Percentiles rank a stretch among this genome's conserved stretches.
Conservation (phyloP, 2,888 invertebrate species). For the Altica lythri region DNA sequence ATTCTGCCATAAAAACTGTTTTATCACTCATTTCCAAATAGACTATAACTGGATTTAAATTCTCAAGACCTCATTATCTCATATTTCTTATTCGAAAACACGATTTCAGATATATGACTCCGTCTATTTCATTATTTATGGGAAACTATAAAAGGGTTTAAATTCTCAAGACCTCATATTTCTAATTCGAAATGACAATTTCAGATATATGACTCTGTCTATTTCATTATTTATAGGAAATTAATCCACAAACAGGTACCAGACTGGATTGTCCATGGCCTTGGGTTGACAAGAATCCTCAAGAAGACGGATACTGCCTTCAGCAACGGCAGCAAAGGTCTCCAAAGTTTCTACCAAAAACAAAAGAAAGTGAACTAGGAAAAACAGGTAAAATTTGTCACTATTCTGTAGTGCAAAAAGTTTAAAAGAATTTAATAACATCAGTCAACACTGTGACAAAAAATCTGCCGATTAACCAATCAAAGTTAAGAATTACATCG, state of each 20-base stretch:
- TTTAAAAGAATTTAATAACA: no score
- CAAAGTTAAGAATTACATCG: no score
- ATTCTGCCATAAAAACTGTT: no score
- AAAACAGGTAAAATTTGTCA: constrained; percentile 28
- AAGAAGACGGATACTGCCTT: constrained; percentile 54
- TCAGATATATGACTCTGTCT: constrained; percentile 5
- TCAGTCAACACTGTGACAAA: no score
- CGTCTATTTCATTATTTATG: constrained; percentile 35
- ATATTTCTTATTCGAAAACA: no score
- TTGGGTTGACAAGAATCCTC: constrained; percentile 55
- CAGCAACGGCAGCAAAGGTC: constrained; percentile 56
- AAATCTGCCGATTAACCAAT: no score
- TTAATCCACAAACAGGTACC: constrained; percentile 68
- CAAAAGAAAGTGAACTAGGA: constrained; percentile 52
- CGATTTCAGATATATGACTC: constrained; percentile 7
- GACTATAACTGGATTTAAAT: neutral
- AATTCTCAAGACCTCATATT: no score
- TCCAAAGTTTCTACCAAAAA: constrained; percentile 57
- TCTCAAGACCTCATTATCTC: neutral
- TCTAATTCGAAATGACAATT: no score
- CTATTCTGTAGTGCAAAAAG: no score
- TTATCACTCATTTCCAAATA: no score
- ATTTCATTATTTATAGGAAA: constrained; percentile 53
- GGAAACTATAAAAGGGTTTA: constrained; percentile 40
- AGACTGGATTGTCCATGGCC: constrained; percentile 64